Percentiles rank a stretch among this genome's conserved stretches.
Conservation (phyloP, 1,140 invertebrate species). For the Drosophila tani region DNA sequence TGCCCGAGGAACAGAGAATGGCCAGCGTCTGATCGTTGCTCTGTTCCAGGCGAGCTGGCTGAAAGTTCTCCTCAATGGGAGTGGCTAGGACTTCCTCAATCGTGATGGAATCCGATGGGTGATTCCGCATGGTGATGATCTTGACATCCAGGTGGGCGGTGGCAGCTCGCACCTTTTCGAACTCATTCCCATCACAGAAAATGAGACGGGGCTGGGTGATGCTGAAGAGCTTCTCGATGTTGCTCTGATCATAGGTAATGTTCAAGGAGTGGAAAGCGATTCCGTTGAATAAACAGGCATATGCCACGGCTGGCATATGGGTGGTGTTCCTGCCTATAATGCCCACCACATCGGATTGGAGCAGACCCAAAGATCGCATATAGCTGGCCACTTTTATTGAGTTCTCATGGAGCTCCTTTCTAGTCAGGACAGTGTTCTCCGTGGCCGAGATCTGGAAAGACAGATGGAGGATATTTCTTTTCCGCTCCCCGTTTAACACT, state of each 20-base stretch:
- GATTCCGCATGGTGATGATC: constrained; percentile 66
- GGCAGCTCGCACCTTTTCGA: constrained; percentile 47
- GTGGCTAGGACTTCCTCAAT: constrained; percentile 53
- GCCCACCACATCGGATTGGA: constrained; percentile 66
- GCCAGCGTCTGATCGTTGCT: constrained; percentile 69
- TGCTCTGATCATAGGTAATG: constrained; percentile 49
- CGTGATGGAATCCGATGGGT: constrained; percentile 31
- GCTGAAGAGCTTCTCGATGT: constrained; percentile 52
- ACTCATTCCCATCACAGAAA: constrained; percentile 76
- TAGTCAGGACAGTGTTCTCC: constrained; percentile 54
- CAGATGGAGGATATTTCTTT: no score
- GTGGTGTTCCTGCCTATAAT: constrained; percentile 67
- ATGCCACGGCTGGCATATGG: constrained; percentile 58
- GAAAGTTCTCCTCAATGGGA: constrained; percentile 44
- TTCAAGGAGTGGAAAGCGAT: constrained; percentile 68
- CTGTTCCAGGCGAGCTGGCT: constrained; percentile 32
- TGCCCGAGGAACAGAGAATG: constrained; percentile 88
- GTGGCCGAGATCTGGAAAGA: constrained; percentile 59
- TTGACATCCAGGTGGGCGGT: constrained; percentile 34
- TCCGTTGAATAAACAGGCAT: constrained; percentile 73
- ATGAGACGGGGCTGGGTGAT: constrained; percentile 65
- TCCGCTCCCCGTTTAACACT: background rate
- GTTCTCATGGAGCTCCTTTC: constrained; percentile 55
- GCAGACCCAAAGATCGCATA: constrained; percentile 45
- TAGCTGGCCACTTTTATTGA: constrained; percentile 58